A percentile compares a stretch with the other conserved stretches of the same genome.
These are phyloP conservation scores for Nasonia oneida DNA, from an alignment of 2,888 invertebrate genomes.

Conservation along the genomic window DNA sequence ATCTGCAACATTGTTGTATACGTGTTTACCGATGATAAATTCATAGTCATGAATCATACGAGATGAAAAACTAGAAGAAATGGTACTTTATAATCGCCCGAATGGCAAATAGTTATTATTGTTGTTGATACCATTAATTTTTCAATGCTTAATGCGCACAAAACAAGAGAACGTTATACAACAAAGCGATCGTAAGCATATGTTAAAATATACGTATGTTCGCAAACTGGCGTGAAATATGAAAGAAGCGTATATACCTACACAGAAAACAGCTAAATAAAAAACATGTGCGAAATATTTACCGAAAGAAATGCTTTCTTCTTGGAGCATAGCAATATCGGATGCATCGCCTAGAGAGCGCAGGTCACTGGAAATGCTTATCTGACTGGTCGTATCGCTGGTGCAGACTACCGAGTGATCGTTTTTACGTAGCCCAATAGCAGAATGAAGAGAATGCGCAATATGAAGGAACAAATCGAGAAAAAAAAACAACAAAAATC, in stretches of 20 bases:
- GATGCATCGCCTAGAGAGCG: slow-evolving; percentile 78
- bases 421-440: slow-evolving; percentile 62
- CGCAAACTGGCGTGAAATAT: slow-evolving; percentile 56
- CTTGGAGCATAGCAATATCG: slow-evolving; percentile 78
- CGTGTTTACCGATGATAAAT: not conserved
- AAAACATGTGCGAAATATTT: slow-evolving; percentile 71
- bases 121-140: no score
- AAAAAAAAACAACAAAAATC: slow-evolving; percentile 60
- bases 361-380: slow-evolving; percentile 79
- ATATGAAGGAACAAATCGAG: slow-evolving; percentile 72
- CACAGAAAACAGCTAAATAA: slow-evolving; percentile 57
- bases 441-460: slow-evolving; percentile 75
- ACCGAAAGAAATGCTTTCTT: slow-evolving; percentile 78
- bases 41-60: not conserved
- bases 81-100: not conserved
- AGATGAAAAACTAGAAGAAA: not conserved
- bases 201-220: slow-evolving; percentile 36
- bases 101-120: not conserved
- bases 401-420: slow-evolving; percentile 76
- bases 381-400: slow-evolving; percentile 79
- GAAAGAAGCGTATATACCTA: slow-evolving; percentile 57
- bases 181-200: slow-evolving; percentile 50
- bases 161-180: slow-evolving; percentile 11
- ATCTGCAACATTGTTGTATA: slow-evolving; percentile 80
- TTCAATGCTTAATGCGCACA: not conserved